Percentiles rank a stretch among this genome's conserved stretches.
Conservation (phyloP, 2,797 vertebrate species). For the Cirrhinus molitorella region DNA sequence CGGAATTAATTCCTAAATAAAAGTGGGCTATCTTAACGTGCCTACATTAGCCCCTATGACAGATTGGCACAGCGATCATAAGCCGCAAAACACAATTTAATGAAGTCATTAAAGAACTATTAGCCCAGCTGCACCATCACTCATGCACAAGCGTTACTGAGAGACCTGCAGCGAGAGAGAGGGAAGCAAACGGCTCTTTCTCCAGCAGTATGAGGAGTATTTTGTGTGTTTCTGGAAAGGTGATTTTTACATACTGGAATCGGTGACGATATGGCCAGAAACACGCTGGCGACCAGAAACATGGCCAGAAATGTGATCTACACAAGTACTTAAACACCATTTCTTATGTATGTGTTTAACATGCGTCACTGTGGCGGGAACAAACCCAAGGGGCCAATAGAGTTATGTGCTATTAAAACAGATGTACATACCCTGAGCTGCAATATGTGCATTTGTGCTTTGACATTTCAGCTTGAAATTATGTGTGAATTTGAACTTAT, state of each 20-base stretch:
- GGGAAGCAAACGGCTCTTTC: neutral
- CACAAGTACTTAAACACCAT: neutral
- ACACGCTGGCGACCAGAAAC: neutral
- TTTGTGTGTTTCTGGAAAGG: slow-evolving; percentile 14
- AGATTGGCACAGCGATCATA: slow-evolving; percentile 80
- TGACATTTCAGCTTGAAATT: neutral
- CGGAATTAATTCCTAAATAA: slow-evolving; percentile 83
- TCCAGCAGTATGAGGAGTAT: neutral
- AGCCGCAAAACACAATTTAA: slow-evolving; percentile 84
- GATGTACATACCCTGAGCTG: neutral
- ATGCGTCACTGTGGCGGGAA: neutral
- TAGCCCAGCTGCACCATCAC: slow-evolving; percentile 79
- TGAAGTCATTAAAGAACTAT: slow-evolving; percentile 87
- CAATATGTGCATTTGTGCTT: neutral
- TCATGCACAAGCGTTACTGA: slow-evolving; percentile 82
- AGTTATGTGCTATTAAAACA: neutral
- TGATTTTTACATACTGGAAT: slow-evolving; percentile 7
- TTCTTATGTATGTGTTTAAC: neutral
- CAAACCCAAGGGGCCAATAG: neutral
- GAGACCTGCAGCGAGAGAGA: slow-evolving; percentile 71
- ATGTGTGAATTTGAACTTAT: neutral
- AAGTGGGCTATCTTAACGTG: slow-evolving; percentile 77
- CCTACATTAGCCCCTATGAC: slow-evolving; percentile 79
- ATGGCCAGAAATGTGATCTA: neutral
- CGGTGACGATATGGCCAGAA: neutral